A percentile compares a stretch with the other conserved stretches of the same genome.
Evolutionary conservation across 2,113 vertebrate genomes (phyloP).

Genomic region (Muscicapa adusta): DNA sequence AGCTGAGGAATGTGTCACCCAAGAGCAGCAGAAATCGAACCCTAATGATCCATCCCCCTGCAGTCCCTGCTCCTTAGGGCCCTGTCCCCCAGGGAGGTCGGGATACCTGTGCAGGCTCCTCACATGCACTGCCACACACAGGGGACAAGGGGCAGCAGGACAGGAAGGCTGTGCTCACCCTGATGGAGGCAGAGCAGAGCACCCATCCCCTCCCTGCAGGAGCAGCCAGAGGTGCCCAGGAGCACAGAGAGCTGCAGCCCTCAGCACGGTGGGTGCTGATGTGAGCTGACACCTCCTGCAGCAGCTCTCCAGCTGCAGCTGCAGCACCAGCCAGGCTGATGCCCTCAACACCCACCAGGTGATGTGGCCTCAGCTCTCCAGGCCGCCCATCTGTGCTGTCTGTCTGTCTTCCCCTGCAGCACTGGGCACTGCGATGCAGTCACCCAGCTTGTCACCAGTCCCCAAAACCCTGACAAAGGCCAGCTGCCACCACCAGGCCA

Average conservation of each 20-base stretch:
- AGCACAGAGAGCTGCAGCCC: neutral
- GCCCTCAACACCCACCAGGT: neutral
- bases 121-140: too few relatives aligned
- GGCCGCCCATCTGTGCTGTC: accelerated
- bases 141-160: too few relatives aligned
- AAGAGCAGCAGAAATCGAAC: neutral
- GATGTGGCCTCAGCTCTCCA: neutral
- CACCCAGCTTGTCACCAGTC: neutral
- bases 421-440: neutral
- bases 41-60: accelerated
- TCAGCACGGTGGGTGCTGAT: accelerated
- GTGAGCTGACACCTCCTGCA: neutral
- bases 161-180: neutral
- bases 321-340: neutral
- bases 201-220: accelerated
- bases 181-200: neutral
- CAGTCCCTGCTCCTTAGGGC: neutral
- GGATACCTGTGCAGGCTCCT: neutral
- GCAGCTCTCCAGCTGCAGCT: neutral
- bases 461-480: neutral
- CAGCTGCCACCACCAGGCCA: neutral
- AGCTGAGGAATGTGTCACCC: neutral
- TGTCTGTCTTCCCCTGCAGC: neutral
- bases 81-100: too few relatives aligned
- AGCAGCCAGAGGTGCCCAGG: neutral